Percentiles rank a stretch among this genome's conserved stretches.
These are phyloP conservation scores for Xestia ashworthii DNA, from an alignment of 2,888 invertebrate species.

Conservation along the genomic window DNA sequence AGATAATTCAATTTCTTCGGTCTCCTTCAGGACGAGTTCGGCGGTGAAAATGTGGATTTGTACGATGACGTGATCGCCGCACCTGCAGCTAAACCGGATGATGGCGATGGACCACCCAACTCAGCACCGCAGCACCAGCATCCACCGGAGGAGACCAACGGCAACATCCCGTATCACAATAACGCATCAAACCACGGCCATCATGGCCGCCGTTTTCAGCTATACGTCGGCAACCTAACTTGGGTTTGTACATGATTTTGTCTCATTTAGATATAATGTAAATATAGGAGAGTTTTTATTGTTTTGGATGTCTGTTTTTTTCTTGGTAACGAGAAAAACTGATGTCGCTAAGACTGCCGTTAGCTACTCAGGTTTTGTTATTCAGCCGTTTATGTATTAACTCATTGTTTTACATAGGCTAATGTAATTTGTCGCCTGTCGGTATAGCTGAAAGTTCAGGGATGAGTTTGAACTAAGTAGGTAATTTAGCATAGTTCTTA, in stretches of 20 bases:
- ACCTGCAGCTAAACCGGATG: constrained; percentile 91
- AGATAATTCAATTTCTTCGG: constrained; percentile 61
- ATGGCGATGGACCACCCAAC: constrained; percentile 90
- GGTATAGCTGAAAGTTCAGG: constrained; percentile 26
- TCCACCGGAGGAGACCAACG: constrained; percentile 93
- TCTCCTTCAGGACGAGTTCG: constrained; percentile 93
- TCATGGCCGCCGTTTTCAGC: constrained; percentile 96
- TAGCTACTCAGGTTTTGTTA: constrained; percentile 66
- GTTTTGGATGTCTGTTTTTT: constrained; percentile 75
- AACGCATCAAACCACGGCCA: constrained; percentile 93
- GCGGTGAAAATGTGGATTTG: constrained; percentile 97
- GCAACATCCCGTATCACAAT: constrained; percentile 93
- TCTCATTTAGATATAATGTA: constrained; percentile 83
- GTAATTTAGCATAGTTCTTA: constrained; percentile 3
- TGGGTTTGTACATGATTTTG: constrained; percentile 95
- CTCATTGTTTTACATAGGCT: constrained; percentile 55
- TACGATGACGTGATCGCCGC: constrained; percentile 98
- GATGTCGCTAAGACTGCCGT: constrained; percentile 66
- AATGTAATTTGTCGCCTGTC: constrained; percentile 50
- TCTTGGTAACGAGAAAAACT: constrained; percentile 66
- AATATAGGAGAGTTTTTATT: constrained; percentile 79
- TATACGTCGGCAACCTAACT: constrained; percentile 99
- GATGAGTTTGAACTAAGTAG: constrained; percentile 64
- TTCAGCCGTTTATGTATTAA: constrained; percentile 40
- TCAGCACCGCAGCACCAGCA: constrained; percentile 89